phyloP scores from a whole-genome alignment of 1,140 invertebrate genomes.

The Rhagoletis pomonella region DNA sequence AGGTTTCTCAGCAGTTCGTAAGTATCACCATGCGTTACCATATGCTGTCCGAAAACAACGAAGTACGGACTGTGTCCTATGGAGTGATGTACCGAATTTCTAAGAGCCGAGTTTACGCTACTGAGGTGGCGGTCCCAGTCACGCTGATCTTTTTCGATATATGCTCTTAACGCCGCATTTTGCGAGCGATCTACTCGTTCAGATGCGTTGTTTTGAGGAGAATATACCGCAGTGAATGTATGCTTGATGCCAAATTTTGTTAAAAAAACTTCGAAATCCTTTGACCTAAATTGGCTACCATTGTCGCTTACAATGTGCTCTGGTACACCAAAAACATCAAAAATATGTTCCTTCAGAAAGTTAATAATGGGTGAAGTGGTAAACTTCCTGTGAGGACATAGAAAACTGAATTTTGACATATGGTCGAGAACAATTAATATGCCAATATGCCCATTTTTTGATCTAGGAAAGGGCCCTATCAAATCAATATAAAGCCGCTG shows the following conservation, averaged over 20 bases:
- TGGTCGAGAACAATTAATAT: too few relatives aligned
- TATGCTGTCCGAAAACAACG: too few relatives aligned
- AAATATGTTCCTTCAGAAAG: neutral
- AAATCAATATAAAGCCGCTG: neutral
- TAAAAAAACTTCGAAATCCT: too few relatives aligned
- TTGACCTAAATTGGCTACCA: neutral
- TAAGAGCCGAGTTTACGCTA: neutral
- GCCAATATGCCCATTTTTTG: too few relatives aligned
- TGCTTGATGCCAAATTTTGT: neutral
- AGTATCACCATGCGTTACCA: too few relatives aligned
- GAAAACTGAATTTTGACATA: too few relatives aligned
- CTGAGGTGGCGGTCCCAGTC: neutral
- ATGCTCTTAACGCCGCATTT: conserved; percentile 1
- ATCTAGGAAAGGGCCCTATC: too few relatives aligned
- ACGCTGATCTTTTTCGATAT: conserved; percentile 2
- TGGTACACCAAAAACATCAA: conserved; percentile 17
- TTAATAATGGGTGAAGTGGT: neutral
- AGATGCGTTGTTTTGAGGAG: neutral
- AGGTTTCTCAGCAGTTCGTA: neutral
- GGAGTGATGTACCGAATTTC: neutral
- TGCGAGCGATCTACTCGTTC: conserved; percentile 49
- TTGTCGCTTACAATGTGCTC: conserved; percentile 8
- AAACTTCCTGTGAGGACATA: too few relatives aligned
- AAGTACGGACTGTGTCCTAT: neutral
- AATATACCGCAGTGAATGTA: neutral